Percentiles rank a stretch among this genome's conserved stretches.
Evolutionary conservation across 2,888 invertebrate genomes (phyloP).

Genomic region (Heteropelma amictum): DNA sequence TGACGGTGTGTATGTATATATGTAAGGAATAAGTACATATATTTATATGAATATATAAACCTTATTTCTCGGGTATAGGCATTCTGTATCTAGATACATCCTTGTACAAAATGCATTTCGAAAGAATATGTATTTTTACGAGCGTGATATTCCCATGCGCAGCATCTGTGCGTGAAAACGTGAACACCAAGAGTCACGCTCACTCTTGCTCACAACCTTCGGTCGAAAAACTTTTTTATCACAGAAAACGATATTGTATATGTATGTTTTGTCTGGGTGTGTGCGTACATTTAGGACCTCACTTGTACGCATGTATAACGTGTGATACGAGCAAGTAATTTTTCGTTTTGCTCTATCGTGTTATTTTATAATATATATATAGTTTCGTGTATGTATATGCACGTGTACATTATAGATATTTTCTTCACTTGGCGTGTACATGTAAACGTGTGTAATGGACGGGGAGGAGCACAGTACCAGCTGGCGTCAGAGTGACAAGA

Average conservation of each 20-base stretch:
- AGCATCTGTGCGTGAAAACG: constrained; percentile 48
- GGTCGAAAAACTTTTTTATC: constrained; percentile 18
- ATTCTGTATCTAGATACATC: neutral
- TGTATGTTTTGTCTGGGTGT: too few species aligned
- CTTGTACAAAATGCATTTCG: constrained; percentile 11
- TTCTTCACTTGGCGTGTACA: constrained; percentile 63
- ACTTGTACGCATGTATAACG: too few species aligned
- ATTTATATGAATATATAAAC: neutral
- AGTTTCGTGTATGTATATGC: constrained; percentile 1
- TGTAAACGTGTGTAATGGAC: constrained; percentile 74
- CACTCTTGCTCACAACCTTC: constrained; percentile 51
- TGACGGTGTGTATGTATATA: constrained; percentile 33
- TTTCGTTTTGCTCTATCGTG: neutral
- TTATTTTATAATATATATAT: neutral
- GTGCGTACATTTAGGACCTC: too few species aligned
- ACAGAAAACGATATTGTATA: neutral
- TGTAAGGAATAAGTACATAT: neutral
- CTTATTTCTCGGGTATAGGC: constrained; percentile 11
- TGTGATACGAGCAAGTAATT: too few species aligned
- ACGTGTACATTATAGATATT: constrained; percentile 24
- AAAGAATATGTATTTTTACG: constrained; percentile 22
- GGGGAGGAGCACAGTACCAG: constrained; percentile 72
- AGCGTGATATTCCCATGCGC: constrained; percentile 33
- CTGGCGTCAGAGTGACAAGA: constrained; percentile 77
- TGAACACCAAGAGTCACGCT: constrained; percentile 51